Evolutionary conservation across 2,113 vertebrate species (phyloP).

Genomic region (Orientallactaga bullata): DNA sequence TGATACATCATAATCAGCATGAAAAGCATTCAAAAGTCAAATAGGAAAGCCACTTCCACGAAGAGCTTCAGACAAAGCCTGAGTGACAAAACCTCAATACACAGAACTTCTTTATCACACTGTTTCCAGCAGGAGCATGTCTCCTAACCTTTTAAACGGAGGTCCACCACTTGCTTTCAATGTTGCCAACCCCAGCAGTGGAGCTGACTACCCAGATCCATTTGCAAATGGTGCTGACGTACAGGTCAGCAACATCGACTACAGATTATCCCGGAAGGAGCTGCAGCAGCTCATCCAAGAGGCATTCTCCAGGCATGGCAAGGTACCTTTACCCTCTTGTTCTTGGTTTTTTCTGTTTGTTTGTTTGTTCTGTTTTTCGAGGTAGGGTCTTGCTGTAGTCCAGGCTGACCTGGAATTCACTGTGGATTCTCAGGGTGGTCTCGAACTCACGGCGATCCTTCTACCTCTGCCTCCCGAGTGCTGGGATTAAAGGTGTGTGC

Average conservation of each 20-base stretch:
- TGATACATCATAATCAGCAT: neutral
- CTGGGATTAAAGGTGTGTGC: too few species aligned
- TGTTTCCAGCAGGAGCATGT: slow-evolving; percentile 89
- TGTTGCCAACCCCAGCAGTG: slow-evolving; percentile 81
- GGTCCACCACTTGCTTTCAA: slow-evolving; percentile 91
- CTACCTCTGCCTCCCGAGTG: too few species aligned
- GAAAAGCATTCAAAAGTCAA: slow-evolving; percentile 35
- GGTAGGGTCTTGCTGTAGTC: too few species aligned
- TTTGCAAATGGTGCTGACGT: slow-evolving; percentile 95
- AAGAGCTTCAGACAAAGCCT: neutral
- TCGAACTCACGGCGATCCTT: too few species aligned
- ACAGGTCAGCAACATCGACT: slow-evolving; percentile 96
- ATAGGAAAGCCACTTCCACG: neutral
- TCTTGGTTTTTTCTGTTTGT: neutral
- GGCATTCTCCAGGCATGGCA: slow-evolving; percentile 93
- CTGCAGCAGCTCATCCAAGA: slow-evolving; percentile 94
- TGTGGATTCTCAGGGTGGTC: too few species aligned
- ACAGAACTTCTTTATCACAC: neutral
- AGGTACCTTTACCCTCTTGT: slow-evolving; percentile 85
- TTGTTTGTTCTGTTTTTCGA: too few species aligned
- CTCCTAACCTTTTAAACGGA: slow-evolving; percentile 93
- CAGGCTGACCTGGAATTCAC: too few species aligned
- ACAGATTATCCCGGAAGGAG: slow-evolving; percentile 96
- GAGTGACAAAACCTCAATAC: neutral
- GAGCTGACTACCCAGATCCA: slow-evolving; percentile 87